Percentiles rank a stretch among this genome's conserved stretches.
Evolutionary conservation across 1,140 invertebrate species (phyloP).

Genomic region (Brachionus sp.): DNA sequence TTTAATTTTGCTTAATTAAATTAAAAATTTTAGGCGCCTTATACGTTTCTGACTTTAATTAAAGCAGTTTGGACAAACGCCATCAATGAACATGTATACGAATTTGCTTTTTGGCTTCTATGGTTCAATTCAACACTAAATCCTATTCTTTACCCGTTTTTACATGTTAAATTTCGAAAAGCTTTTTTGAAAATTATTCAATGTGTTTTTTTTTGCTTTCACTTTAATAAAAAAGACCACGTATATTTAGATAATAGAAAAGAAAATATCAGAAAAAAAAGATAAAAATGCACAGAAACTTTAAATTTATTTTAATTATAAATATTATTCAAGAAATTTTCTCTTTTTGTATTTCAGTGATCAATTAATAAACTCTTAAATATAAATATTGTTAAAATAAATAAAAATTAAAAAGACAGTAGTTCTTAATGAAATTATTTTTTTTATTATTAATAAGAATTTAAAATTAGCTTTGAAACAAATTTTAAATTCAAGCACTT

Average conservation of each 20-base stretch:
- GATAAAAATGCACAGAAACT: not conserved
- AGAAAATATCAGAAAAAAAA: not conserved
- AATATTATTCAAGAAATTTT: not conserved
- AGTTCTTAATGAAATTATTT: no score
- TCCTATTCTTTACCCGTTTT: slow-evolving; percentile 52
- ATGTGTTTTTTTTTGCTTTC: slow-evolving; percentile 14
- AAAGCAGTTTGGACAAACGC: slow-evolving; percentile 33
- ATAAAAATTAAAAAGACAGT: not conserved
- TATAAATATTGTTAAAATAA: not conserved
- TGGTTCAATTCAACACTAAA: slow-evolving; percentile 52
- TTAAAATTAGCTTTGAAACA: no score
- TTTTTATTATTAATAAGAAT: no score
- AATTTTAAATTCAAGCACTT: no score
- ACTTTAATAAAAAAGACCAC: slow-evolving; percentile 3
- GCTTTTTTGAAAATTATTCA: slow-evolving; percentile 46
- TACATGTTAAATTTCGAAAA: slow-evolving; percentile 47
- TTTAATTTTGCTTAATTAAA: not conserved
- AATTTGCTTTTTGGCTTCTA: slow-evolving; percentile 51
- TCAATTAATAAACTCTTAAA: not conserved
- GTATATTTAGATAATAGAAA: not conserved
- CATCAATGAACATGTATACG: slow-evolving; percentile 48
- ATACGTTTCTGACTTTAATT: slow-evolving; percentile 45
- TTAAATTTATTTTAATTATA: not conserved
- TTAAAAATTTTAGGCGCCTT: slow-evolving; percentile 30
- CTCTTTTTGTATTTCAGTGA: not conserved